A percentile compares a stretch with the other conserved stretches of the same genome.
phyloP scores from a whole-genome alignment of 37 sponge, comb jelly and placozoan genomes.

The Oopsacas minuta region DNA sequence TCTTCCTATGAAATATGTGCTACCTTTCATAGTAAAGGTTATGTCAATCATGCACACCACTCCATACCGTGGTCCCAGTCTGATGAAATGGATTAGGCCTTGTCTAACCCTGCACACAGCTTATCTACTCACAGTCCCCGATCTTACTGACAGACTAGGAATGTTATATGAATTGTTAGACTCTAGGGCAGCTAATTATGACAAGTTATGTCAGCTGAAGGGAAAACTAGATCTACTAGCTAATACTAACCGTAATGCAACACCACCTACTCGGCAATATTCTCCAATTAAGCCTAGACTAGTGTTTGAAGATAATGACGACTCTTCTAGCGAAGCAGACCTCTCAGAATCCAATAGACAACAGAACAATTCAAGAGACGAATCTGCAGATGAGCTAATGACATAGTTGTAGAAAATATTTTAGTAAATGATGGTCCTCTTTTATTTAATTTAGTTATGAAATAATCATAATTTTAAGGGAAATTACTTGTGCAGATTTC shows the following conservation, averaged over 20 bases:
- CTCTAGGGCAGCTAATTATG: slow-evolving; percentile 15
- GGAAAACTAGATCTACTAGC: slow-evolving; percentile 38
- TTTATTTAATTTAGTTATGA: not conserved
- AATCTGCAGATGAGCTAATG: not conserved
- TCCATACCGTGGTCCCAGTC: not conserved
- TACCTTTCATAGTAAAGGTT: not conserved
- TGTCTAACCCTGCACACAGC: slow-evolving; percentile 29
- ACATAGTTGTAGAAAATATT: not conserved
- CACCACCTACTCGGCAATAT: not conserved
- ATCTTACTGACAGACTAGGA: slow-evolving; percentile 26
- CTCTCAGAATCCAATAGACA: not conserved
- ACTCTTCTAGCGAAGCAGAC: not conserved
- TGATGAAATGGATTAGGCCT: slow-evolving; percentile 25
- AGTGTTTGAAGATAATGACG: slow-evolving; percentile 6
- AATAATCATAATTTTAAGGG: not conserved
- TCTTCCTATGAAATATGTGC: not conserved
- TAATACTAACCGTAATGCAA: not conserved
- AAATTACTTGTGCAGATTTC: not conserved
- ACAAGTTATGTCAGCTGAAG: slow-evolving; percentile 27
- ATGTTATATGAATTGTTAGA: slow-evolving; percentile 31
- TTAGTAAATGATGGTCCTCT: not conserved
- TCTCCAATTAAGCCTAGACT: not conserved
- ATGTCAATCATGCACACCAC: slow-evolving; percentile 14
- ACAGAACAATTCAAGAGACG: not conserved
- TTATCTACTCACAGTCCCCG: slow-evolving; percentile 46